phyloP scores from a whole-genome alignment of 2,888 invertebrate species.

The Cataglyphis albicans region DNA sequence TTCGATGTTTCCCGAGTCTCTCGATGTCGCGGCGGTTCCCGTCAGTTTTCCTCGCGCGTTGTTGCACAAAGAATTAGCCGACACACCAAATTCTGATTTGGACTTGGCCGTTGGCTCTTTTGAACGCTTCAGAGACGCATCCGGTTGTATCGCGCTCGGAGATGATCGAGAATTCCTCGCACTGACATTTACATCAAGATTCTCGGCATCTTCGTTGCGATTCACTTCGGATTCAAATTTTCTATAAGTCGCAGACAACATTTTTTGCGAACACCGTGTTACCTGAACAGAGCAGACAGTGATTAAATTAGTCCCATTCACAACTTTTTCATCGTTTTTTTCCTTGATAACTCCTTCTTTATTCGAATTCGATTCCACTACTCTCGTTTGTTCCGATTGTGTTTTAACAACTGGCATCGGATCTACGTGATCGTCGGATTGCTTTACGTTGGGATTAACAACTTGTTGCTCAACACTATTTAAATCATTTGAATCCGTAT shows the following conservation, averaged over 20 bases:
- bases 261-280: slow-evolving; percentile 33
- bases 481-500: not conserved
- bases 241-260: not conserved
- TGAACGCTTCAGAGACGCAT: slow-evolving; percentile 38
- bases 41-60: slow-evolving; percentile 11
- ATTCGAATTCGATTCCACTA: not conserved
- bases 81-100: slow-evolving; percentile 60
- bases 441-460: not conserved
- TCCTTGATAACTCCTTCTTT: not conserved
- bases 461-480: not conserved
- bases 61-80: slow-evolving; percentile 49
- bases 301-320: not conserved
- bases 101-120: slow-evolving; percentile 53
- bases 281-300: slow-evolving; percentile 36
- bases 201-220: slow-evolving; percentile 53
- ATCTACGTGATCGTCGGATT: not conserved
- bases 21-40: not conserved
- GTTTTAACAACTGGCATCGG: not conserved
- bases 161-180: slow-evolving; percentile 23
- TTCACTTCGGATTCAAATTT: slow-evolving; percentile 32
- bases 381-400: not conserved
- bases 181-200: slow-evolving; percentile 47
- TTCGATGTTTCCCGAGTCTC: not conserved
- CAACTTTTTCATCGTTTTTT: slow-evolving; percentile 14
- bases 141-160: slow-evolving; percentile 27